A percentile compares a stretch with the other conserved stretches of the same genome.
These are phyloP conservation scores for Drosophila subobscura DNA, from an alignment of 1,140 invertebrate species.

Conservation along the genomic window DNA sequence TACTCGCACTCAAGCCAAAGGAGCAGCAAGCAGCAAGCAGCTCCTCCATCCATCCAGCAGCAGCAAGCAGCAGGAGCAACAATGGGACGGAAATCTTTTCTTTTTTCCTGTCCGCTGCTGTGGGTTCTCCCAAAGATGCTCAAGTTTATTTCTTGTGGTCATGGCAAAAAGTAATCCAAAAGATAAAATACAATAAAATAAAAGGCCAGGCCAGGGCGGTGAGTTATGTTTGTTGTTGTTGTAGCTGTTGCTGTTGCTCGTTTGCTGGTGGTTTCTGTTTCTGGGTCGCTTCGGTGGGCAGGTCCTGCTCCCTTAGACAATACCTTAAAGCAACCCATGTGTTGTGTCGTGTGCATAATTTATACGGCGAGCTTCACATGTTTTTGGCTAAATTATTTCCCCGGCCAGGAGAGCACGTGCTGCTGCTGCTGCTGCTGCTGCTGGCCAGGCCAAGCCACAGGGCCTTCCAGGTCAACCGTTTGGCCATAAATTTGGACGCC, in stretches of 20 bases:
- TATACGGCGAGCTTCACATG: slow-evolving; percentile 76
- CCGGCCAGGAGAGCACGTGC: slow-evolving; percentile 61
- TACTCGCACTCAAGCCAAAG: slow-evolving; percentile 39
- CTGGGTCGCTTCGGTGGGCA: slow-evolving; percentile 60
- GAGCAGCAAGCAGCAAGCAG: neutral
- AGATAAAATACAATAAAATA: slow-evolving; percentile 83
- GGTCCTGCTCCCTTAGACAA: slow-evolving; percentile 60
- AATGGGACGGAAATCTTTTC: slow-evolving; percentile 63
- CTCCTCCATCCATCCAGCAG: too few relatives aligned
- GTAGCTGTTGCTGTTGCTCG: slow-evolving; percentile 22
- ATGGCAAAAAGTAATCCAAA: slow-evolving; percentile 81
- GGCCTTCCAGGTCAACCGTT: slow-evolving; percentile 71
- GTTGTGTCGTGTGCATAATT: slow-evolving; percentile 71
- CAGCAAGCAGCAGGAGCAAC: slow-evolving; percentile 41
- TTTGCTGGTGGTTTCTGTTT: slow-evolving; percentile 11
- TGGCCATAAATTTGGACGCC: slow-evolving; percentile 76
- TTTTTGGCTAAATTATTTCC: slow-evolving; percentile 80
- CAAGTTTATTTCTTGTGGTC: slow-evolving; percentile 81
- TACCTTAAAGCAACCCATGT: slow-evolving; percentile 66
- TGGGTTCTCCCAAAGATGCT: slow-evolving; percentile 69
- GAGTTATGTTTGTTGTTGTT: slow-evolving; percentile 64
- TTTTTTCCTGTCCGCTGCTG: slow-evolving; percentile 56
- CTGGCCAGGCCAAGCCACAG: slow-evolving; percentile 17
- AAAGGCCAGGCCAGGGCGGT: slow-evolving; percentile 67
- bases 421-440: slow-evolving; percentile 1